Evolutionary conservation across 92 coral and sea anemone species (phyloP).

Genomic region (Bergia sp.): DNA sequence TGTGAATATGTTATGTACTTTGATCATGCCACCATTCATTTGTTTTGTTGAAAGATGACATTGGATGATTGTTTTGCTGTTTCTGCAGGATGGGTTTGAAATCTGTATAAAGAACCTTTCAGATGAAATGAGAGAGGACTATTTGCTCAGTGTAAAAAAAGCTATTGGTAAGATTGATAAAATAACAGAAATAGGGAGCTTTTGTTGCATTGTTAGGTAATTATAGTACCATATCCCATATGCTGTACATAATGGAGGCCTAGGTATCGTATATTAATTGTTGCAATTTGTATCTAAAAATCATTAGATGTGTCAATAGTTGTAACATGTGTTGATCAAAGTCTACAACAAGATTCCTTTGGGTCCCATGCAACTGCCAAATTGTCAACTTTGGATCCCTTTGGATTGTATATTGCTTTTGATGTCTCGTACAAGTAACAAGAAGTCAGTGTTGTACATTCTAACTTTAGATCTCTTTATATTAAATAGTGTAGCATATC

Average conservation of each 20-base stretch:
- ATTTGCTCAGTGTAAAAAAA: slow-evolving; percentile 94
- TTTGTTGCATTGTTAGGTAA: no score
- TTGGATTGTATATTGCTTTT: not conserved
- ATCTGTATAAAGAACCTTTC: slow-evolving; percentile 94
- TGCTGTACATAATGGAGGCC: not conserved
- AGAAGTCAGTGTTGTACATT: not conserved
- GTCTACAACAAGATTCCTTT: no score
- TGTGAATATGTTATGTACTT: not conserved
- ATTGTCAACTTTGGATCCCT: no score
- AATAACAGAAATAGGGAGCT: not conserved
- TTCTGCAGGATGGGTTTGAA: slow-evolving; percentile 87
- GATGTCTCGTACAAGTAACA: not conserved
- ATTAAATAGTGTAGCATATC: not conserved
- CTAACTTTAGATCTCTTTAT: not conserved
- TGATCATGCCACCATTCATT: not conserved
- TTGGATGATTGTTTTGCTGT: not conserved
- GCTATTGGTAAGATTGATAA: slow-evolving; percentile 79
- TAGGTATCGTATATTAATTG: not conserved
- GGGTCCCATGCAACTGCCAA: no score
- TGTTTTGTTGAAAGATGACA: not conserved
- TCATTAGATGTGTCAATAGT: not conserved
- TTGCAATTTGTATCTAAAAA: not conserved
- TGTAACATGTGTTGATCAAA: not conserved
- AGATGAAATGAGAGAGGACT: slow-evolving; percentile 99
- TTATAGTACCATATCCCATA: not conserved